Conservation (phyloP, 2,888 invertebrate species). For the Aphidius colemani region DNA sequence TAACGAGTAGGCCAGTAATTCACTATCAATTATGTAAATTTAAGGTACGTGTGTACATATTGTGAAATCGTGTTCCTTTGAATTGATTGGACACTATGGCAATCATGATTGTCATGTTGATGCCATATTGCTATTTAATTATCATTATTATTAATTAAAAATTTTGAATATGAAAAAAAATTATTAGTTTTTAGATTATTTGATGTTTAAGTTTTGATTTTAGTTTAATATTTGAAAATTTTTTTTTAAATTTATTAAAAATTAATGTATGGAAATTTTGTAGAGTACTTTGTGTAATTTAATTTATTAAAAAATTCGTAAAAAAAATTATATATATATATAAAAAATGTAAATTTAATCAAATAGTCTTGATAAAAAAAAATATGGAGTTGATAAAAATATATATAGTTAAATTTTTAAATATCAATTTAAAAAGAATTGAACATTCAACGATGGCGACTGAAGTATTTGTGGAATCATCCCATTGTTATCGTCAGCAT, state of each 20-base stretch:
- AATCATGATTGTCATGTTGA: neutral
- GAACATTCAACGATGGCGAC: neutral
- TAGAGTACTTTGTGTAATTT: too few relatives aligned
- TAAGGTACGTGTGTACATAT: conserved; percentile 11
- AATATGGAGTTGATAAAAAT: neutral
- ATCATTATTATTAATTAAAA: neutral
- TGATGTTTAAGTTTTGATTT: neutral
- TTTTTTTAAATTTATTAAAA: neutral
- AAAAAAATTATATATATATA: neutral
- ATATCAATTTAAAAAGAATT: too few relatives aligned
- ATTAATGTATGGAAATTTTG: too few relatives aligned
- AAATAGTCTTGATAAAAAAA: neutral
- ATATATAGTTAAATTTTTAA: too few relatives aligned
- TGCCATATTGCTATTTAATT: too few relatives aligned
- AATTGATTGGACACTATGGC: conserved; percentile 1
- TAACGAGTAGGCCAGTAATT: conserved; percentile 32
- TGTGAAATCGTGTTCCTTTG: neutral
- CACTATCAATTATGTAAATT: conserved; percentile 35
- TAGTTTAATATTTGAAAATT: neutral
- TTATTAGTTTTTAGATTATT: too few relatives aligned
- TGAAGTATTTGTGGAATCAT: conserved; percentile 1
- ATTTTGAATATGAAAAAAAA: neutral
- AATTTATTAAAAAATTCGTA: too few relatives aligned
- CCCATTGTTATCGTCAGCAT: conserved; percentile 13
- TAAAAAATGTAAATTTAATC: neutral